Conservation (phyloP, 2,888 invertebrate genomes). For the Drosophila atripex region DNA sequence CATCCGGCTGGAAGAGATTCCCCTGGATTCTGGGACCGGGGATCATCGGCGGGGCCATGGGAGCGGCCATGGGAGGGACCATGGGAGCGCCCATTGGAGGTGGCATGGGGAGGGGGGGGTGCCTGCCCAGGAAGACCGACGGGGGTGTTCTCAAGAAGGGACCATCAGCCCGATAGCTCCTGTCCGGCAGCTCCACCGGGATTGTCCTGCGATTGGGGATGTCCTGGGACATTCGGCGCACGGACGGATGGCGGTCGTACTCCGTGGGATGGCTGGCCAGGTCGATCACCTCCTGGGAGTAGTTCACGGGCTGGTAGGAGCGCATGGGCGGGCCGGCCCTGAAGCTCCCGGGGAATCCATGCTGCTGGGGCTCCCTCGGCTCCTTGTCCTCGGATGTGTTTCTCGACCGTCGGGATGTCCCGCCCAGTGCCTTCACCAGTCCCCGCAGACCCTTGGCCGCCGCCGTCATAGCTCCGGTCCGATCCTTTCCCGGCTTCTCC, state of each 20-base stretch:
- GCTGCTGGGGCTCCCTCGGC: not conserved
- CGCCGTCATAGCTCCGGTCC: slow-evolving; percentile 13
- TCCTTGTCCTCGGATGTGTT: not conserved
- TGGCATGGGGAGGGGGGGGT: not conserved
- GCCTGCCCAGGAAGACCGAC: not conserved
- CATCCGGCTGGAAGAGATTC: not conserved
- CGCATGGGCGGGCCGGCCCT: not conserved
- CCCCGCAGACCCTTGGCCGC: slow-evolving; percentile 25
- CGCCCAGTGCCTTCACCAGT: slow-evolving; percentile 13
- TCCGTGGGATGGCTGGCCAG: not conserved
- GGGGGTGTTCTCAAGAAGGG: not conserved
- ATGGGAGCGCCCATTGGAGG: not conserved
- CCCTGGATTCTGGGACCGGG: not conserved
- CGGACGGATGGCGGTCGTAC: not conserved
- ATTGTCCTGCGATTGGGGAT: not conserved
- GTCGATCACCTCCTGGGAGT: not conserved
- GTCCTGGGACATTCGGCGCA: not conserved
- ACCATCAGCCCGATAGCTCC: not conserved
- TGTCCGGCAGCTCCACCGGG: not conserved
- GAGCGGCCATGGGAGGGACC: not conserved
- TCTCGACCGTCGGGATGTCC: not conserved
- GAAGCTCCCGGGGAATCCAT: not conserved
- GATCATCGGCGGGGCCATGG: not conserved
- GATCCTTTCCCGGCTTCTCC: not conserved
- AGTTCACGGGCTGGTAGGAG: not conserved